phyloP scores from a whole-genome alignment of 2,888 invertebrate species.

The Diaprepes abbreviatus region DNA sequence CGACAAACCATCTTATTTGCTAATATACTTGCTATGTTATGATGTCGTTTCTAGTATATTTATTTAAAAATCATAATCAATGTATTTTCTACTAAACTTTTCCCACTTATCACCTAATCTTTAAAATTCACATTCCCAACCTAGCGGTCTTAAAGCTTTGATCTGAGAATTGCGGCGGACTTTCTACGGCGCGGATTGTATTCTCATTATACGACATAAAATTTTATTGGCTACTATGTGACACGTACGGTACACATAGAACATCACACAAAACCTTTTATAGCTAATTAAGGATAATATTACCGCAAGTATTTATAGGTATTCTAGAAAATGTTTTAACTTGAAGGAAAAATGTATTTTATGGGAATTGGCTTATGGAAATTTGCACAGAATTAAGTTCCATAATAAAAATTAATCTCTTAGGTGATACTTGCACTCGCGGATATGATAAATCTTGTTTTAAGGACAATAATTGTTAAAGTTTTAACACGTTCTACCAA shows the following conservation, averaged over 20 bases:
- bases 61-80: not conserved
- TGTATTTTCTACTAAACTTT: not conserved
- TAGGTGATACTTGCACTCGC: too few relatives aligned
- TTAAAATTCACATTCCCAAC: slow-evolving; percentile 11
- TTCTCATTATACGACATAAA: slow-evolving; percentile 49
- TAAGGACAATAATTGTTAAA: too few relatives aligned
- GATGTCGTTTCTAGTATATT: too few relatives aligned
- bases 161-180: slow-evolving; percentile 17
- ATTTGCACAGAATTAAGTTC: too few relatives aligned
- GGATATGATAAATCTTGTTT: too few relatives aligned
- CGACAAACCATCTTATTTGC: too few relatives aligned
- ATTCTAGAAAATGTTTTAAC: not conserved
- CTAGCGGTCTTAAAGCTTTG: slow-evolving; percentile 23
- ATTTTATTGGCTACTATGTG: slow-evolving; percentile 51
- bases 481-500: too few relatives aligned
- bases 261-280: slow-evolving; percentile 47
- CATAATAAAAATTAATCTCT: too few relatives aligned
- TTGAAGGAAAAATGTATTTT: not conserved
- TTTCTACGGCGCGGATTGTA: slow-evolving; percentile 27
- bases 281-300: slow-evolving; percentile 49
- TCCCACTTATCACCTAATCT: slow-evolving; percentile 15
- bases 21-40: too few relatives aligned
- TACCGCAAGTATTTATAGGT: slow-evolving; percentile 32
- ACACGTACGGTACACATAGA: slow-evolving; percentile 48
- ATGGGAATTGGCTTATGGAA: not conserved